Base-by-base conservation (phyloP, 2,113 vertebrate genomes). In the Vidua chalybeata region DNA sequence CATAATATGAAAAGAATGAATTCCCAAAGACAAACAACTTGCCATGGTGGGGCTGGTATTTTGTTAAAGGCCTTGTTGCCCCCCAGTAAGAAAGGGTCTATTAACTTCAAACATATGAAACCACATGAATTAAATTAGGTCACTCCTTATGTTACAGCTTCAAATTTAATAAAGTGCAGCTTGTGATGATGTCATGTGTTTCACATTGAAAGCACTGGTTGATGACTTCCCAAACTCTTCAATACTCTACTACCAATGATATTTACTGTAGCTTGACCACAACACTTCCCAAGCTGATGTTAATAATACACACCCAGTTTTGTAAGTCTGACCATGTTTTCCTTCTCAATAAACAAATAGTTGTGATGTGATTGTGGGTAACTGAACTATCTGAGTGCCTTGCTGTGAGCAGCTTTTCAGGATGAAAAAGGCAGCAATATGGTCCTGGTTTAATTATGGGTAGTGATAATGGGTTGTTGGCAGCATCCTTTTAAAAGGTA, bases 81-180 rank as follows among this genome's bases (percentile, higher is more conserved):
- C 52, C 62, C 86, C 24, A 54, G 66, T 93, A 97, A 97, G 97
- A 97, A 97, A 95, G 90, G 74, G 37, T 94, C 96, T 97, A 84
- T 98, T 97, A 97, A 98, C 97, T 98, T 98, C 97, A 98, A 98
- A 98, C 94, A 93, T 93, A 85, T 39, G 77, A 92, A 96, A 89
- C 97, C 98, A 98, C 97, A 98, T 98, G 98, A 98, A 98, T 97
- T 98, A 98, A 98, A 99, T 99, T 98, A 98, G 97, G 93, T 97
- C 97, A 97, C 96, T 98, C 95, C 97, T 98, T 95, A 91, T 97
- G 97, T 98, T 98, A 97, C 97, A 98, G 98, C 98, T 98, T 98
- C 98, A 98, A 97, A 98, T 98, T 98, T 98, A 98, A 98, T 98
- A 97, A 98, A 98, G 94, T 95, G 92, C 93, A 86, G 96, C 89